These are phyloP conservation scores for Mesoclemmys tuberculata DNA, from an alignment of 2,113 vertebrate species.

Conservation along the genomic window DNA sequence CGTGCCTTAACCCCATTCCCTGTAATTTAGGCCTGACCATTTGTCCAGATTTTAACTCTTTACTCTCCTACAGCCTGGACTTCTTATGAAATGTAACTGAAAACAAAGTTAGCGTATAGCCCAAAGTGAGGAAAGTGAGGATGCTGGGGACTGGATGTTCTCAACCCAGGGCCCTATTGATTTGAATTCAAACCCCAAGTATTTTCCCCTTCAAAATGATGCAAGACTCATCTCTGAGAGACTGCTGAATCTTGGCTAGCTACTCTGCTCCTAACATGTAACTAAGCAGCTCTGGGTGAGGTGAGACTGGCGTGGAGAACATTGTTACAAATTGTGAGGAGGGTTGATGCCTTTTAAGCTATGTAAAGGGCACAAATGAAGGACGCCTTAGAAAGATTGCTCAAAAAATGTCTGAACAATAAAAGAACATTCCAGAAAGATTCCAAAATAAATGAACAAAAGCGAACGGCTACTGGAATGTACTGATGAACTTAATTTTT, in stretches of 20 bases:
- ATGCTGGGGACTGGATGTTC: background rate
- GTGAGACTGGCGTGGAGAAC: accelerated
- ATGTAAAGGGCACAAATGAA: background rate
- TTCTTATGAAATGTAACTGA: background rate
- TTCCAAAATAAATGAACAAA: background rate
- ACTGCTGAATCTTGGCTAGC: background rate
- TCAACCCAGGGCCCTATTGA: background rate
- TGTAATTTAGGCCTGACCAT: no score
- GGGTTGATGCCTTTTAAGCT: background rate
- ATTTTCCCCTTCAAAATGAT: background rate
- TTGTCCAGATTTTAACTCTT: no score
- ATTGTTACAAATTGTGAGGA: background rate
- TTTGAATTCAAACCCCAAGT: background rate
- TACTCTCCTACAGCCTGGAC: no score
- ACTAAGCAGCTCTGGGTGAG: background rate
- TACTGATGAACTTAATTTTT: background rate
- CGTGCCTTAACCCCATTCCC: no score
- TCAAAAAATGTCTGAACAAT: background rate
- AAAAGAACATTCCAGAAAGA: background rate
- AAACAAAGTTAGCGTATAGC: background rate
- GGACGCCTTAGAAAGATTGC: background rate
- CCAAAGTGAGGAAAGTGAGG: background rate
- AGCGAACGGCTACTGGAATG: background rate
- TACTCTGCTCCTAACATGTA: background rate
- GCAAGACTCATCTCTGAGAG: background rate